Evolutionary conservation across 1,140 invertebrate genomes (phyloP).

Genomic region (Rhizoglyphus robini): DNA sequence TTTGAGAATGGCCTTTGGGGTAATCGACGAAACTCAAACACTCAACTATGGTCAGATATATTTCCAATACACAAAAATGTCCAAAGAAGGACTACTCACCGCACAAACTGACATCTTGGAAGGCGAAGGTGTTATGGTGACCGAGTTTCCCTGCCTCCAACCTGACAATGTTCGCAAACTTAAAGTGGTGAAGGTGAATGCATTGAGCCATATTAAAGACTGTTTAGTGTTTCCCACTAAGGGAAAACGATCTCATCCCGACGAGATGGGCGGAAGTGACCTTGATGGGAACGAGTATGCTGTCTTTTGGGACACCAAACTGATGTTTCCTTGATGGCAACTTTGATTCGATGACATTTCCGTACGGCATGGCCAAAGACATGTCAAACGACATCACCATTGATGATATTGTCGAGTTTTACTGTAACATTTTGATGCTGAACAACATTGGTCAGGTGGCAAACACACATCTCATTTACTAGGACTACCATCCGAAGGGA

Average conservation of each 20-base stretch:
- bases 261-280: slow-evolving; percentile 27
- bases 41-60: too few relatives aligned
- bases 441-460: too few relatives aligned
- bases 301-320: slow-evolving; percentile 23
- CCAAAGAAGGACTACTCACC: slow-evolving; percentile 25
- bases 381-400: neutral
- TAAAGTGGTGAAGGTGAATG: slow-evolving; percentile 21
- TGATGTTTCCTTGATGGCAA: slow-evolving; percentile 25
- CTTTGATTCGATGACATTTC: too few relatives aligned
- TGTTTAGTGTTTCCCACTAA: slow-evolving; percentile 24
- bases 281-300: slow-evolving; percentile 27
- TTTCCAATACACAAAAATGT: too few relatives aligned
- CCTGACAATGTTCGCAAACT: slow-evolving; percentile 24
- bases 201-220: slow-evolving; percentile 24
- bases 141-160: too few relatives aligned
- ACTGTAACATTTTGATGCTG: too few relatives aligned
- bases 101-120: slow-evolving; percentile 24
- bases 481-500: slow-evolving; percentile 27
- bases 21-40: too few relatives aligned
- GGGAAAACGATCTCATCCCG: too few relatives aligned
- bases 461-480: too few relatives aligned
- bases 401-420: too few relatives aligned
- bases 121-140: too few relatives aligned
- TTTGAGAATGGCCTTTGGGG: too few relatives aligned
- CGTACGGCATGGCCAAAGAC: slow-evolving; percentile 20